These are phyloP conservation scores for Lanistes nyassanus DNA, from an alignment of 1,140 invertebrate genomes.

Conservation along the genomic window DNA sequence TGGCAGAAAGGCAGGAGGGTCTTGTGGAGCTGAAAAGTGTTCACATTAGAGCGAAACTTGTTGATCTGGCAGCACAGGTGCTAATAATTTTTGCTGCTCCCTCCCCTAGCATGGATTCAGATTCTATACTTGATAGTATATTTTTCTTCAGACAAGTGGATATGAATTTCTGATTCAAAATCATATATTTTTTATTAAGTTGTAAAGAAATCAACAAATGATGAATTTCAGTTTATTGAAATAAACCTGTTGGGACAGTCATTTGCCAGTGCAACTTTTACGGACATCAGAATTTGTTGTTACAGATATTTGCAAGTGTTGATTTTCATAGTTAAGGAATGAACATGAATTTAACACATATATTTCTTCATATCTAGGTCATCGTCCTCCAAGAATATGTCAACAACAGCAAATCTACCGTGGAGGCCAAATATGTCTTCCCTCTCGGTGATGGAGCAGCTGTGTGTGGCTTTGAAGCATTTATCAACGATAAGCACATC, in stretches of 20 bases:
- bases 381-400: conserved; percentile 65
- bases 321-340: too few relatives aligned
- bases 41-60: conserved; percentile 60
- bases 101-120: neutral
- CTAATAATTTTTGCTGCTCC: neutral
- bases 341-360: too few relatives aligned
- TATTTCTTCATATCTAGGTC: conserved; percentile 43
- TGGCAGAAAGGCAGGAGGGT: conserved; percentile 37
- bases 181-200: too few relatives aligned
- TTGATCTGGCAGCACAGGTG: conserved; percentile 66
- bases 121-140: neutral
- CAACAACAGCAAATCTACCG: conserved; percentile 53
- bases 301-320: too few relatives aligned
- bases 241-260: too few relatives aligned
- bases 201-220: too few relatives aligned
- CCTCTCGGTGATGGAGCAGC: conserved; percentile 66
- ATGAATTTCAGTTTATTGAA: too few relatives aligned
- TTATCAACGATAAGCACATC: conserved; percentile 67
- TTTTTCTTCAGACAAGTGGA: too few relatives aligned
- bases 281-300: too few relatives aligned
- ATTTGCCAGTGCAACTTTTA: too few relatives aligned
- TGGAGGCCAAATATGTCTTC: conserved; percentile 68
- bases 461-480: conserved; percentile 68
- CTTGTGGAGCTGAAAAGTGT: conserved; percentile 59
- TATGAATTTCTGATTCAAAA: too few relatives aligned